Base-by-base conservation (phyloP, 2,888 invertebrate species). In the Theretra japonica region DNA sequence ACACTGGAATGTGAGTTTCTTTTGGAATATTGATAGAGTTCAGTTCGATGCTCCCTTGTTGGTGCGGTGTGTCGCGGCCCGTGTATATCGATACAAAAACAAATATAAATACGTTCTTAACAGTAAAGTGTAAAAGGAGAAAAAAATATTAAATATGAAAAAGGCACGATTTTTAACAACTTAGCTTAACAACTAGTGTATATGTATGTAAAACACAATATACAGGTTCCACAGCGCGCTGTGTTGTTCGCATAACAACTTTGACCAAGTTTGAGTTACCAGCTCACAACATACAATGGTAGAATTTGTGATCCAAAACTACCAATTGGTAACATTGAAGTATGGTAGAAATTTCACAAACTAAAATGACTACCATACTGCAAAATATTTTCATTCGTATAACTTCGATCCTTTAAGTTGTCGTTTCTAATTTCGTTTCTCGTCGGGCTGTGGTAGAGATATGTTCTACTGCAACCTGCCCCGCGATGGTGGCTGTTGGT, bases 161-260 rank as follows among this genome's bases (percentile, higher is more conserved):
- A 85, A 85, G 85, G 86, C 86, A 85, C 84, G 73, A 80, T 74
- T 83, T 79, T 81, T 77, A 79, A 80, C 79, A 80, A 76, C 78
- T 76, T 71, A 53, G 19, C 28, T 69, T 69, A 56, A 62, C 57
- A 68, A 72, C 25, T 68, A 72, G 28, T 59, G 68, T 74, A 70
- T 68, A 30, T 33, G 30, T 41, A 23, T 57, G 50, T 28, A 68
- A 53, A 57, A 58, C n/a, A 53, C 30, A 69, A 53, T 60, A 69
- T 21, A 50, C 50, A 33, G 41, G 50, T 23, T 5, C 23, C 28
- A 6, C 19, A 6, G 48, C 65, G 59, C 41, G 59, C n/a, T 48
- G 56, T 58, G 41, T 48, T 65, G 65, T 65, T 23, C 41, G 1
- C 21, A 23, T 65, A 23, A 65, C 1, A 21, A 65, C 53, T 15